A percentile compares a stretch with the other conserved stretches of the same genome.
Evolutionary conservation across 2,113 vertebrate genomes (phyloP).

Genomic region (Paedocypris sp.): DNA sequence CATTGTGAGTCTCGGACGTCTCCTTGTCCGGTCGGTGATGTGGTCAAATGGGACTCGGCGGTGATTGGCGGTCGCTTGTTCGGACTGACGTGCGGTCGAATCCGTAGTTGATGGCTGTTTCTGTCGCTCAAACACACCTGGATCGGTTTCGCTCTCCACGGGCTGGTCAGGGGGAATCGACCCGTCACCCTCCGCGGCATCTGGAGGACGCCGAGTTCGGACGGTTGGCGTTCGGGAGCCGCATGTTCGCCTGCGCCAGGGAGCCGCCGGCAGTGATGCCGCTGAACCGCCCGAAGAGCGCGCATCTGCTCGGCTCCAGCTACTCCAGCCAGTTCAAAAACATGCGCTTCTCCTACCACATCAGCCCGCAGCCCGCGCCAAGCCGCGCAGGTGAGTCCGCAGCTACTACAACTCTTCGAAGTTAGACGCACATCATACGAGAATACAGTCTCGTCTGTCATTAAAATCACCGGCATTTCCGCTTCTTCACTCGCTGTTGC

Average conservation of each 20-base stretch:
- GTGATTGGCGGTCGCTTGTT: background rate
- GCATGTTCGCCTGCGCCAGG: constrained; percentile 29
- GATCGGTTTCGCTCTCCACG: constrained; percentile 27
- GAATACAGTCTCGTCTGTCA: no score
- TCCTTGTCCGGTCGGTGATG: no score
- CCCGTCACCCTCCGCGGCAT: constrained; percentile 21
- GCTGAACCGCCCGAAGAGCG: constrained; percentile 48
- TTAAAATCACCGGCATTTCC: no score
- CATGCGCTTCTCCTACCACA: constrained; percentile 63
- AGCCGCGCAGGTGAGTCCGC: constrained; percentile 49
- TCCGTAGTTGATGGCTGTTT: constrained; percentile 45
- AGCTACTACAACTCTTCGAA: no score
- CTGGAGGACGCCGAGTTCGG: constrained; percentile 9
- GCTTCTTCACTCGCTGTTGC: no score
- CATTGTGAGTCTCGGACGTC: no score
- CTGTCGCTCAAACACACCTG: constrained; percentile 11
- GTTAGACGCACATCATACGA: no score
- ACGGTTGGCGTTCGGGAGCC: background rate
- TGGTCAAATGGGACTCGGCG: no score
- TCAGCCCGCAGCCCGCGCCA: constrained; percentile 45
- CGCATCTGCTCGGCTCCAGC: constrained; percentile 38
- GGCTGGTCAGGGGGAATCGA: constrained; percentile 25
- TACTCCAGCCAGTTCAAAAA: constrained; percentile 59
- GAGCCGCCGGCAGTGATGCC: constrained; percentile 47
- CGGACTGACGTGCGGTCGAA: constrained; percentile 2